phyloP scores from a whole-genome alignment of 92 coral and sea anemone species.

The Metridium senile region DNA sequence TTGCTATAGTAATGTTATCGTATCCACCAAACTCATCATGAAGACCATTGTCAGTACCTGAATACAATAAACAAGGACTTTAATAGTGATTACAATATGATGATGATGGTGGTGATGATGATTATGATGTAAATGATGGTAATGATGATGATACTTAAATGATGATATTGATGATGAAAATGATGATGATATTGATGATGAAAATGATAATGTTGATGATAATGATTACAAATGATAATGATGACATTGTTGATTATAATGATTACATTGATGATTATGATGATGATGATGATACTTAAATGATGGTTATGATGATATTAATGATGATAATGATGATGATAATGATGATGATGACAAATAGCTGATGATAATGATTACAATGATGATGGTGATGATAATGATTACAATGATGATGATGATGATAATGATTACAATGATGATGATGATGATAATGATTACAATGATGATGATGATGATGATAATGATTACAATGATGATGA shows the following conservation, averaged over 20 bases:
- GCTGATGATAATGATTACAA: too few species aligned
- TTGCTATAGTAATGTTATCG: slow-evolving; percentile 80
- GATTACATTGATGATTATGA: background rate
- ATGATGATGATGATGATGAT: too few species aligned
- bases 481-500: too few species aligned
- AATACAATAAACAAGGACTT: too few species aligned
- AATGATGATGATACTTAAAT: background rate
- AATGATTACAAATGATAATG: background rate
- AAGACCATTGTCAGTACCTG: slow-evolving; percentile 81
- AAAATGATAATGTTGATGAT: background rate
- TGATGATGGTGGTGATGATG: background rate
- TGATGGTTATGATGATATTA: background rate
- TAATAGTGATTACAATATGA: background rate
- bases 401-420: too few species aligned
- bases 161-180: background rate
- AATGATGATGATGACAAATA: too few species aligned
- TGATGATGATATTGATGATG: background rate
- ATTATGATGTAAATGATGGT: too few species aligned
- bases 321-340: too few species aligned
- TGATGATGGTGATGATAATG: too few species aligned
- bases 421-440: too few species aligned
- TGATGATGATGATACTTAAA: background rate
- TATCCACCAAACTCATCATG: slow-evolving; percentile 75
- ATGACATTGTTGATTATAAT: background rate
- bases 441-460: too few species aligned